Conservation (phyloP, 1,140 invertebrate genomes). For the Brachionus rotundiformis region DNA sequence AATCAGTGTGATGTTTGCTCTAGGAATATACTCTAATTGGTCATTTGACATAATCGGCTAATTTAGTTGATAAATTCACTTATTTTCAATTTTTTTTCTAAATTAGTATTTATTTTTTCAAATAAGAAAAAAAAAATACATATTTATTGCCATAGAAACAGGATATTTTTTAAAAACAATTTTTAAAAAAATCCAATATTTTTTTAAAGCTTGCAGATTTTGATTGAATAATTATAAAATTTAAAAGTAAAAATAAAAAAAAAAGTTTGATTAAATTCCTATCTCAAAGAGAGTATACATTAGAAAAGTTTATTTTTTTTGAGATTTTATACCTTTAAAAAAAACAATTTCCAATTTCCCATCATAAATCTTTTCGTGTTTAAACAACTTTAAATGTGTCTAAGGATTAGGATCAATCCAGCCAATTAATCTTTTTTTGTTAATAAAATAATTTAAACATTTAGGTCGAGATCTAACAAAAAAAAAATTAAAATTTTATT, state of each 20-base stretch:
- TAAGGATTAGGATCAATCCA: background rate
- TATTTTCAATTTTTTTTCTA: background rate
- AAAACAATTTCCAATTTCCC: background rate
- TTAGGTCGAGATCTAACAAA: background rate
- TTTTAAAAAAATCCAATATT: background rate
- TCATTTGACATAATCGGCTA: background rate
- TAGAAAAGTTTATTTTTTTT: conserved; percentile 15
- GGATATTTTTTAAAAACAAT: background rate
- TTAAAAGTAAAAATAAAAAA: background rate
- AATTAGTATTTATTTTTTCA: background rate
- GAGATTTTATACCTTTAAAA: background rate
- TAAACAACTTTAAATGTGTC: background rate
- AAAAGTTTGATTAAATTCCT: background rate
- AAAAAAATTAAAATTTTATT: background rate
- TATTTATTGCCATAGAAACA: conserved; percentile 23
- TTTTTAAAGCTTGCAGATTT: conserved; percentile 2
- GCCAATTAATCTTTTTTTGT: background rate
- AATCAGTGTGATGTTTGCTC: background rate
- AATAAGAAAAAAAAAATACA: background rate
- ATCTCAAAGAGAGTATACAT: background rate
- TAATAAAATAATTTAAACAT: background rate
- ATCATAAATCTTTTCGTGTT: background rate
- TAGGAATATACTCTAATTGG: background rate
- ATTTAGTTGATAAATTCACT: conserved; percentile 3
- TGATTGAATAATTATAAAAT: conserved; percentile 30